Conservation (phyloP, 2,113 vertebrate genomes). For the Phylloscopus trochiloides region DNA sequence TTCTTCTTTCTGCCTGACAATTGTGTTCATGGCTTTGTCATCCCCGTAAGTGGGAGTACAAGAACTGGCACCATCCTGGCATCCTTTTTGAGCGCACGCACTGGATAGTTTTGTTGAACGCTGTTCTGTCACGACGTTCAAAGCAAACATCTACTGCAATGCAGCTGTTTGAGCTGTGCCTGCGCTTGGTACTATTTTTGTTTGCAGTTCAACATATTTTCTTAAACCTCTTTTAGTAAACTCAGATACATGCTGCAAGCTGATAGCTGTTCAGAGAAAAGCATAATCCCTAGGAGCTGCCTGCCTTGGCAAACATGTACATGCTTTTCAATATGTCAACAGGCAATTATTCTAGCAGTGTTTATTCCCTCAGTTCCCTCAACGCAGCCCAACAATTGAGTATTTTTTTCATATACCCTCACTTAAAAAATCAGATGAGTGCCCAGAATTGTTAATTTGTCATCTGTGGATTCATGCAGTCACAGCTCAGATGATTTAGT, state of each 20-base stretch:
- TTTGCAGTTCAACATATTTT: slow-evolving; percentile 38
- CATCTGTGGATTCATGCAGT: not conserved
- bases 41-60: slow-evolving; percentile 23
- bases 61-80: slow-evolving; percentile 10
- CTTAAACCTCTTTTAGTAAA: slow-evolving; percentile 36
- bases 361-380: not conserved
- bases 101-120: not conserved
- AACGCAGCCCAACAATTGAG: not conserved
- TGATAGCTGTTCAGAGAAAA: slow-evolving; percentile 35
- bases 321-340: not conserved
- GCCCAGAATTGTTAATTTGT: not conserved
- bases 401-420: not conserved
- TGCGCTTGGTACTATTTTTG: slow-evolving; percentile 39
- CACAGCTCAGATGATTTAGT: not conserved
- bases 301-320: not conserved
- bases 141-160: slow-evolving; percentile 63
- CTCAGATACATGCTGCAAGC: not conserved
- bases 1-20: slow-evolving; percentile 30
- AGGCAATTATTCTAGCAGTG: not conserved
- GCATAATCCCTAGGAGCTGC: not conserved
- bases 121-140: slow-evolving; percentile 30
- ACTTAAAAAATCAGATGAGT: not conserved
- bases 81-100: not conserved
- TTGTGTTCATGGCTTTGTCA: slow-evolving; percentile 23
- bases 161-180: slow-evolving; percentile 61